Base-by-base conservation (phyloP, 1,140 invertebrate genomes). In the Drosophila sulfurigaster region DNA sequence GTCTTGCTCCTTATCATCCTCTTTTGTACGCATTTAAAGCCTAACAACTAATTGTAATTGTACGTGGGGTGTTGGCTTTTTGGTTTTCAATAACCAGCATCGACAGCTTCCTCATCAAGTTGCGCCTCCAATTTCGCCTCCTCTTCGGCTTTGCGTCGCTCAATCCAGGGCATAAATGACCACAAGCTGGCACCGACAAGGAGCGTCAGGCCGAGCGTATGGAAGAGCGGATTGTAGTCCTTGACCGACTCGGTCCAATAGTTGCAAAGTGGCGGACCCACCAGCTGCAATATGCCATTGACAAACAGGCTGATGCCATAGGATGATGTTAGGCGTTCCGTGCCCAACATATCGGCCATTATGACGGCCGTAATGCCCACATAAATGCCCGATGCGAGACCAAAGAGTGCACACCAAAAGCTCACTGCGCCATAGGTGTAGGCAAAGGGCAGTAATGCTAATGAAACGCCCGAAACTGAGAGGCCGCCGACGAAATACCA, bases 301-400 rank as follows among this genome's bases (percentile, higher is more conserved):
- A 97, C 94, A 80, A 97, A 97, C 3, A 98, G 93, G 66, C 96
- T 96, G 28, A 98, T 96, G 4, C 96, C 96, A 79, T 97, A 97
- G 0, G 96, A 96, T 0, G 96, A 97, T 59, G 96, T 96, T 2
- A 98, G 88, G n/a, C 96, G 93, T 76, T 98, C 96, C 1, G 95
- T 95, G 0, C 97, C 97, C 1, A 98, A 88, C 95, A 97, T 95
- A 91, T 97, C 96, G 0, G 96, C 96, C 96, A 97, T 96, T 0
- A 97, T 96, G 28, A 97, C 95, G 1, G 96, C 96, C 1, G 96
- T 97, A 1, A 97, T 95, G 11, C 97, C 97, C 0, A 97, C 96
- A 86, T 97, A 97, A n/a, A 96, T 94, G n/a, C 97, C 96, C 0
- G 96, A 97, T 6, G 96, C 95, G 3, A 98, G 92, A 0, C 97